phyloP scores from a whole-genome alignment of 2,888 invertebrate species.

The Herminia tarsipennalis region DNA sequence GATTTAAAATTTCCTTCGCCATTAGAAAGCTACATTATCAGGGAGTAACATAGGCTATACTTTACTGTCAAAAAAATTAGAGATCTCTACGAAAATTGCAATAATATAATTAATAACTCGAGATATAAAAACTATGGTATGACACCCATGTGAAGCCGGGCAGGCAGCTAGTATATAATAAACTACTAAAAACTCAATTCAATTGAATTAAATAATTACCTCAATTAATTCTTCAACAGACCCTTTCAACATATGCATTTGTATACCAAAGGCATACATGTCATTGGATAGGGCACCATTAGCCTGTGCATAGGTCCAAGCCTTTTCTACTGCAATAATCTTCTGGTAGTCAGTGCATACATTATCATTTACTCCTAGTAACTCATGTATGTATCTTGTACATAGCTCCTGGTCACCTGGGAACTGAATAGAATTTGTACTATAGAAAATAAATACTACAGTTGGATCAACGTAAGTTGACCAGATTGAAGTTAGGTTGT shows the following conservation, averaged over 20 bases:
- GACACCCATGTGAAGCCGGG: too few species aligned
- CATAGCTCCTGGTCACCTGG: constrained; percentile 73
- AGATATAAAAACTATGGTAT: too few species aligned
- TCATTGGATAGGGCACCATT: constrained; percentile 67
- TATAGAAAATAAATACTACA: background rate
- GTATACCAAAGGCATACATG: constrained; percentile 75
- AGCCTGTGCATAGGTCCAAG: constrained; percentile 73
- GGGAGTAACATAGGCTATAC: too few species aligned
- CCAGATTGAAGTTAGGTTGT: too few species aligned
- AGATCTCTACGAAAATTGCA: too few species aligned
- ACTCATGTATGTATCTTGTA: constrained; percentile 71
- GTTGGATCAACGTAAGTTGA: too few species aligned
- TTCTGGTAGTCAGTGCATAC: constrained; percentile 64
- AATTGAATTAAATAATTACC: constrained; percentile 48
- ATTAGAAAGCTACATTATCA: too few species aligned
- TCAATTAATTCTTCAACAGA: constrained; percentile 59
- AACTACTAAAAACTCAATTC: too few species aligned
- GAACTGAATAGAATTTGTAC: constrained; percentile 54
- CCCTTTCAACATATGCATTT: constrained; percentile 66
- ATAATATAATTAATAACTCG: too few species aligned
- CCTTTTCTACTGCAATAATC: constrained; percentile 68
- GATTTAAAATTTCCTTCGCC: too few species aligned
- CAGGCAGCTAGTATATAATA: too few species aligned
- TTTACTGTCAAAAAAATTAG: too few species aligned
- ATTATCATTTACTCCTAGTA: constrained; percentile 59